These are phyloP conservation scores for Bambusicola thoracicus DNA, from an alignment of 2,113 vertebrate genomes.

Conservation along the genomic window DNA sequence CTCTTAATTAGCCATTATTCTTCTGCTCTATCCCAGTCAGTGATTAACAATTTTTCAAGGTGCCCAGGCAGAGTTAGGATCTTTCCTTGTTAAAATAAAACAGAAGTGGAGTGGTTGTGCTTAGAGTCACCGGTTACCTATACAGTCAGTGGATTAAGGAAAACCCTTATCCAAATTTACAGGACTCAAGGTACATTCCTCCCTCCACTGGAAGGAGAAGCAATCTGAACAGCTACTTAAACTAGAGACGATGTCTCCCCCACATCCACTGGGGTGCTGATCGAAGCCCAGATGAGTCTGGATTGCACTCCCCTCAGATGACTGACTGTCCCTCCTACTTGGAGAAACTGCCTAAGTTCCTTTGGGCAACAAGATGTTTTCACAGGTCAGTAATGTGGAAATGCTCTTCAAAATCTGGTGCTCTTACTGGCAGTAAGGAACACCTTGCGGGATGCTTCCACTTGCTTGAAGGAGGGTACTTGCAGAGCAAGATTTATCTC, in stretches of 20 bases:
- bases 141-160: not conserved
- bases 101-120: not conserved
- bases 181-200: not conserved
- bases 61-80: not conserved
- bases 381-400: not conserved
- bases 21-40: not conserved
- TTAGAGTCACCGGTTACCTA: not conserved
- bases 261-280: not conserved
- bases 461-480: not conserved
- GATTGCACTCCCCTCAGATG: not conserved
- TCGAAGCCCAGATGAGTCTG: not conserved
- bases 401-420: not conserved
- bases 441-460: not conserved
- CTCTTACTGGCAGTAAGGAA: not conserved
- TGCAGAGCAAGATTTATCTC: not conserved
- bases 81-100: not conserved
- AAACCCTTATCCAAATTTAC: not conserved
- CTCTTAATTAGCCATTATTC: not conserved
- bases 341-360: not conserved
- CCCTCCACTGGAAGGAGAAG: not conserved
- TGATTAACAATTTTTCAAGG: not conserved
- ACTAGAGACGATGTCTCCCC: not conserved
- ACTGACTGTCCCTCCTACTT: not conserved
- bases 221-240: not conserved
- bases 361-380: not conserved